These are phyloP conservation scores for Xyrauchen texanus DNA, from an alignment of 2,113 vertebrate species.

Conservation along the genomic window DNA sequence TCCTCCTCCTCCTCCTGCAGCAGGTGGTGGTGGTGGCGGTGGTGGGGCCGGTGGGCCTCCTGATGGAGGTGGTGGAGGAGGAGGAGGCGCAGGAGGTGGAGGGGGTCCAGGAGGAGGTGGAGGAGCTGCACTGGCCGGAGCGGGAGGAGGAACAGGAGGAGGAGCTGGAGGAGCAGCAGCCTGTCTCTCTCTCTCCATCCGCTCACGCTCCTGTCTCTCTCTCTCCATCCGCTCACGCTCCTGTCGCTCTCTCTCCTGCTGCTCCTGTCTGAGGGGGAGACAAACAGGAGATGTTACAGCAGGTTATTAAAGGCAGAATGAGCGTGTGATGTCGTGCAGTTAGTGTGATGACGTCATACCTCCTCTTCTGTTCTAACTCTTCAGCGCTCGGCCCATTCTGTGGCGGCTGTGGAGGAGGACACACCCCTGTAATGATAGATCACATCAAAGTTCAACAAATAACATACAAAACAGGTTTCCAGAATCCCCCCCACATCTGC, in stretches of 20 bases:
- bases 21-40: conserved; percentile 70
- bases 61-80: conserved; percentile 46
- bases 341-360: conserved; percentile 65
- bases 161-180: conserved; percentile 71
- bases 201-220: conserved; percentile 46
- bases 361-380: conserved; percentile 82
- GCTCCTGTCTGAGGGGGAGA: conserved; percentile 59
- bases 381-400: conserved; percentile 83
- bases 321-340: neutral
- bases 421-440: conserved; percentile 13
- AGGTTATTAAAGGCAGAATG: neutral
- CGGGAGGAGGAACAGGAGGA: conserved; percentile 59
- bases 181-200: conserved; percentile 39
- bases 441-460: too few relatives aligned
- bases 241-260: conserved; percentile 67
- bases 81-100: conserved; percentile 73
- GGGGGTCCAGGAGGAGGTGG: conserved; percentile 72
- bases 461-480: too few relatives aligned
- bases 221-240: too few relatives aligned
- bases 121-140: conserved; percentile 46
- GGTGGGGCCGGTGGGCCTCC: conserved; percentile 49
- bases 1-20: conserved; percentile 63
- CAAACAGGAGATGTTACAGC: too few relatives aligned
- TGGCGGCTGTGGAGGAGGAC: conserved; percentile 62
- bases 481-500: too few relatives aligned